phyloP scores from a whole-genome alignment of 2,797 vertebrate species.

The Borostomias antarcticus region DNA sequence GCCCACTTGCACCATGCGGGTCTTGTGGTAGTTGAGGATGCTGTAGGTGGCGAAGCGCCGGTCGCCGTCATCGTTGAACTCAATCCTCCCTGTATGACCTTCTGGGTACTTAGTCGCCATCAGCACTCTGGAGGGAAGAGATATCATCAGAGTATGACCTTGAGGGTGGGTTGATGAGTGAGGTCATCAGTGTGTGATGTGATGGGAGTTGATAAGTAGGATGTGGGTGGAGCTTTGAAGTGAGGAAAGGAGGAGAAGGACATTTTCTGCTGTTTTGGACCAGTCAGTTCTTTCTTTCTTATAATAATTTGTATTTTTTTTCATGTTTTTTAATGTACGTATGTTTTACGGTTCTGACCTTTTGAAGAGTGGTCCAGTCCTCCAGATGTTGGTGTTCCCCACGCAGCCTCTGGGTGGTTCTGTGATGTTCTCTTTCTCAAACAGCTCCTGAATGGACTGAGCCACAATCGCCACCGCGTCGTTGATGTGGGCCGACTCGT shows the following conservation, averaged over 20 bases:
- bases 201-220: slow-evolving; percentile 30
- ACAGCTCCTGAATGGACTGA: slow-evolving; percentile 86
- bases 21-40: slow-evolving; percentile 96
- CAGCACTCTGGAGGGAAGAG: slow-evolving; percentile 79
- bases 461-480: slow-evolving; percentile 86
- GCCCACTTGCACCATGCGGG: slow-evolving; percentile 91
- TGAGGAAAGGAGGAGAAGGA: background rate
- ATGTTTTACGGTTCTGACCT: slow-evolving; percentile 67
- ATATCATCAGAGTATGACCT: slow-evolving; percentile 17
- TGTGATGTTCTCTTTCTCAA: slow-evolving; percentile 91
- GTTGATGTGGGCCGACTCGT: slow-evolving; percentile 88
- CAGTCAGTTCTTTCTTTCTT: too few species aligned
- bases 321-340: too few species aligned
- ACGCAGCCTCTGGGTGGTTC: slow-evolving; percentile 88
- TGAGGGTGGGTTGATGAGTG: slow-evolving; percentile 9
- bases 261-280: background rate
- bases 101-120: slow-evolving; percentile 96
- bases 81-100: slow-evolving; percentile 91
- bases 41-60: slow-evolving; percentile 95
- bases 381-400: slow-evolving; percentile 93
- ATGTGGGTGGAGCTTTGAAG: background rate
- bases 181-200: slow-evolving; percentile 15
- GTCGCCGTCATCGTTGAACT: slow-evolving; percentile 97
- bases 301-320: too few species aligned
- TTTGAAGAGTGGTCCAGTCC: slow-evolving; percentile 88